Evolutionary conservation across 2,113 vertebrate genomes (phyloP).

Genomic region (Aphyosemion australe): DNA sequence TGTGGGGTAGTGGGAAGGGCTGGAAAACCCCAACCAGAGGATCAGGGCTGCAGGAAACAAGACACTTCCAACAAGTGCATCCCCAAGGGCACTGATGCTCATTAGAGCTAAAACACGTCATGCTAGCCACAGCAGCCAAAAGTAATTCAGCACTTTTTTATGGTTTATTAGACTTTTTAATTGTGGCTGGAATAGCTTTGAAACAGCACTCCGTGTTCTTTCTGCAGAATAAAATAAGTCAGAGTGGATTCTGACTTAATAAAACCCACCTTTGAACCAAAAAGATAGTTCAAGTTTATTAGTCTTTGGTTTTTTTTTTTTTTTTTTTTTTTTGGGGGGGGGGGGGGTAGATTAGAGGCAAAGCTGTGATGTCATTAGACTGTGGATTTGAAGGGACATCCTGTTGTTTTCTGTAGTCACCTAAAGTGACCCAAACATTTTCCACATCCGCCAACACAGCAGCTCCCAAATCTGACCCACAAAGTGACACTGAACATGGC

Average conservation of each 20-base stretch:
- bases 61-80: constrained; percentile 56
- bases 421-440: no score
- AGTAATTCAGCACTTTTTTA: constrained; percentile 14
- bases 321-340: no score
- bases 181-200: not conserved
- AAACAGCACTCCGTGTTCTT: no score
- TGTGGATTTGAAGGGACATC: no score
- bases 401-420: no score
- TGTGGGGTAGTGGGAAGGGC: constrained; percentile 46
- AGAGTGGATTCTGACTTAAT: not conserved
- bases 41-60: constrained; percentile 59
- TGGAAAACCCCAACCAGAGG: constrained; percentile 67
- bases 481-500: no score
- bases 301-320: no score
- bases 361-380: constrained; percentile 16
- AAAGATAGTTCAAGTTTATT: not conserved
- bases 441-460: no score
- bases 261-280: not conserved
- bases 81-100: constrained; percentile 31
- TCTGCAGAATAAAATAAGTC: constrained; percentile 2
- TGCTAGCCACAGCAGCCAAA: constrained; percentile 16
- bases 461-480: no score
- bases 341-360: constrained; percentile 9
- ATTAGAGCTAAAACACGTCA: constrained; percentile 8
- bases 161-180: constrained; percentile 13